Conservation (phyloP, 2,888 invertebrate species). For the Drosophila mettleri region DNA sequence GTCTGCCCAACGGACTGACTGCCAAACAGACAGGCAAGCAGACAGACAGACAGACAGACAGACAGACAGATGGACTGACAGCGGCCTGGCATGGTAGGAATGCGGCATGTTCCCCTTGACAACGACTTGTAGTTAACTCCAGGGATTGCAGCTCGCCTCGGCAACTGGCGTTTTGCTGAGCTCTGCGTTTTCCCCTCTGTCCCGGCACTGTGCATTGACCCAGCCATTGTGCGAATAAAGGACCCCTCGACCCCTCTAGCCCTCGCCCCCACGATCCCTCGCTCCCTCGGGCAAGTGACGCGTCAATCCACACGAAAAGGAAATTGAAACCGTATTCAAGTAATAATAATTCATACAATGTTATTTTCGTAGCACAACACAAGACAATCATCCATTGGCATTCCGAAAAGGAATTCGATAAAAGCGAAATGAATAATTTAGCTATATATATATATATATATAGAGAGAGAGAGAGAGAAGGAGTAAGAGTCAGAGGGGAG, state of each 20-base stretch:
- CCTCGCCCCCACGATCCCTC: background rate
- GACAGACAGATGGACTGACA: slow-evolving; percentile 17
- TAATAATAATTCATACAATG: slow-evolving; percentile 60
- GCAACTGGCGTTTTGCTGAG: slow-evolving; percentile 50
- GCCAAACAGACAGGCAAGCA: slow-evolving; percentile 26
- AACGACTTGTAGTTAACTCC: slow-evolving; percentile 42
- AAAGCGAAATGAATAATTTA: slow-evolving; percentile 53
- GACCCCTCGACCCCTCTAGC: background rate
- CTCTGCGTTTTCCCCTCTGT: slow-evolving; percentile 40
- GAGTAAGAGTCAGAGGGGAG: background rate
- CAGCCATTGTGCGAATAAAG: slow-evolving; percentile 17
- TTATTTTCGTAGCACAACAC: slow-evolving; percentile 35
- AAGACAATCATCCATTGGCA: slow-evolving; percentile 34
- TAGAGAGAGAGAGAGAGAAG: background rate
- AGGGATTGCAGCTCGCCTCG: slow-evolving; percentile 27
- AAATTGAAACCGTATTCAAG: slow-evolving; percentile 64
- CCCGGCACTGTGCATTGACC: slow-evolving; percentile 42
- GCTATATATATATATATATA: background rate
- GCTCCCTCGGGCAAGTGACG: slow-evolving; percentile 4
- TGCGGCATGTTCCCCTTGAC: slow-evolving; percentile 8
- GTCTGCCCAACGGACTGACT: slow-evolving; percentile 35
- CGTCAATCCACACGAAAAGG: slow-evolving; percentile 27
- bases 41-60: background rate
- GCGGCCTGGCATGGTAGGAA: slow-evolving; percentile 1
- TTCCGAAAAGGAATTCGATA: slow-evolving; percentile 46